Base-by-base conservation (phyloP, 1,140 invertebrate species). In the Pseudomyrmex cubaensis region DNA sequence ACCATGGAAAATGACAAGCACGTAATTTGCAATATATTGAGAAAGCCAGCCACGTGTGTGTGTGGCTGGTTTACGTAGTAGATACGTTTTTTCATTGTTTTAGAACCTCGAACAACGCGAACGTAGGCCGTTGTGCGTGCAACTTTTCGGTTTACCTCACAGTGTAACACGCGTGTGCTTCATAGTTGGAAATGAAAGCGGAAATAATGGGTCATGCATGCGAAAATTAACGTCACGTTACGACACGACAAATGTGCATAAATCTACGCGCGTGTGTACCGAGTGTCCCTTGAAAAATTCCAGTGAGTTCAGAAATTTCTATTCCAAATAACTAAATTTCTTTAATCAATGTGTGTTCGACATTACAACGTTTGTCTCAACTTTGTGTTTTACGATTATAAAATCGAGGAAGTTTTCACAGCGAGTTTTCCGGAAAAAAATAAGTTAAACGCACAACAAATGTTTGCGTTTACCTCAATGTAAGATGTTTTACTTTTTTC, bases 151-250 rank as follows among this genome's bases (percentile, higher is more conserved):
- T 20, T 2, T 9, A 46, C 35, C 15, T 64, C 13, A 46, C 50
- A 56, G 25, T 70, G 35, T 78, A 69, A 78, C 44, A 48, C 66
- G 63, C 17, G 35, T 50, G 20, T 52, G 50, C 57, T 77, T 48
- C 50, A 69, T 56, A 69, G 52, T 25, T 52, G 44, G 52, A 78
- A 69, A 75, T 63, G 73, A 25, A 75, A 75, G 22, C 59, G 59
- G 59, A 52, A 57, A 78, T 69, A 78, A 78, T 78, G 76, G 76
- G 5, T 15, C 9, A 57, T 78, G 20, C 64, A 59, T n/a, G 52
- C 64, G 52, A 78, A 70, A 78, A 70, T 78, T 78, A 78, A 70
- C 44, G 52, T 59, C 52, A 48, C 56, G 72, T 75, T 75, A 57
- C 63, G 17, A 78, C 57, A 48, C n/a, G 25, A 44, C 52, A 17